A percentile compares a stretch with the other conserved stretches of the same genome.
phyloP scores from a whole-genome alignment of 2,888 invertebrate genomes.

The Apodemia mormo region DNA sequence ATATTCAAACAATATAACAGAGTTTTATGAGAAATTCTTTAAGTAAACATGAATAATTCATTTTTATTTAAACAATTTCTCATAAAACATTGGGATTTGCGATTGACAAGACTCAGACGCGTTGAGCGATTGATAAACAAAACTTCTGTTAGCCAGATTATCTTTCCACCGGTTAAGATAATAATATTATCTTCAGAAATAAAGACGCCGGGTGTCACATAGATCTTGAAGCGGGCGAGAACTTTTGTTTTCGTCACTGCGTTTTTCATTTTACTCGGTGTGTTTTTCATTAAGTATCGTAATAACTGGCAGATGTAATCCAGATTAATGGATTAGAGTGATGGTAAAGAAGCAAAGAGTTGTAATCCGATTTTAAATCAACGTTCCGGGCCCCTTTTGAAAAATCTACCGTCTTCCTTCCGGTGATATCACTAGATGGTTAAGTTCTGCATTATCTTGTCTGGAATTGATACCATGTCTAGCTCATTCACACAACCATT shows the following conservation, averaged over 20 bases:
- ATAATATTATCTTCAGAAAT: constrained; percentile 5
- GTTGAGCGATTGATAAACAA: background rate
- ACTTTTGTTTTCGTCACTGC: background rate
- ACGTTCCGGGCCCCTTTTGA: too few relatives aligned
- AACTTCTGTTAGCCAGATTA: background rate
- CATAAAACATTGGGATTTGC: too few relatives aligned
- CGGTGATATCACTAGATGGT: too few relatives aligned
- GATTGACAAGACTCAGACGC: background rate
- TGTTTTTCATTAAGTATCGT: background rate
- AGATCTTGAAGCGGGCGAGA: background rate
- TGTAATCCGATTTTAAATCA: background rate
- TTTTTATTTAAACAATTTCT: too few relatives aligned
- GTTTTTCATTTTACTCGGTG: background rate
- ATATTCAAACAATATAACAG: background rate
- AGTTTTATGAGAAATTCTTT: background rate
- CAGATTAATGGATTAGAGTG: background rate
- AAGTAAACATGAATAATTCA: too few relatives aligned
- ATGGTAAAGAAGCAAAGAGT: background rate
- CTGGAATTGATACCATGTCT: too few relatives aligned
- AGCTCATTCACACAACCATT: too few relatives aligned
- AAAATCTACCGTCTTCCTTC: too few relatives aligned
- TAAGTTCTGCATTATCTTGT: too few relatives aligned
- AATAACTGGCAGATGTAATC: background rate
- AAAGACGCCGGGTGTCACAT: background rate
- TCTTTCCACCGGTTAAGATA: background rate